Conservation (phyloP, 2,888 invertebrate species). For the Acanthoscelides obtectus region DNA sequence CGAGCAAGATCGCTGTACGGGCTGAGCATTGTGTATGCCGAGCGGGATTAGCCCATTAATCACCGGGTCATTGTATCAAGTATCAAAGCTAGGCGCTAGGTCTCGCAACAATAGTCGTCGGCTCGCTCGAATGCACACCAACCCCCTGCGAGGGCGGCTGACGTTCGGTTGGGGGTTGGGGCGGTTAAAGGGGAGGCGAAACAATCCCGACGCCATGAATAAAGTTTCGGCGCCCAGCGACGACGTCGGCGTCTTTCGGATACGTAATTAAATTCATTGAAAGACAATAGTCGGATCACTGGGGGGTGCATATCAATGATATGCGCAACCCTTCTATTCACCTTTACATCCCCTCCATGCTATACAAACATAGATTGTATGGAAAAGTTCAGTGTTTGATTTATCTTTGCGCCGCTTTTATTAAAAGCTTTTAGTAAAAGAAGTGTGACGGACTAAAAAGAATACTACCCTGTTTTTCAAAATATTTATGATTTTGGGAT, state of each 20-base stretch:
- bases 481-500: too few relatives aligned
- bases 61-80: constrained; percentile 52
- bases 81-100: constrained; percentile 48
- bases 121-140: constrained; percentile 42
- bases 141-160: constrained; percentile 24
- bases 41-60: constrained; percentile 51
- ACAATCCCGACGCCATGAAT: constrained; percentile 7
- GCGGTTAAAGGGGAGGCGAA: not conserved
- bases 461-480: too few relatives aligned
- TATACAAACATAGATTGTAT: not conserved
- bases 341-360: not conserved
- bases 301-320: not conserved
- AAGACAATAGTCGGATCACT: not conserved
- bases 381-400: too few relatives aligned
- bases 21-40: constrained; percentile 46
- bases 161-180: constrained; percentile 12
- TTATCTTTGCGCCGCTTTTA: too few relatives aligned
- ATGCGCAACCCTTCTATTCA: not conserved
- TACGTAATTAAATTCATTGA: not conserved
- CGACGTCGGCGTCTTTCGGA: constrained; percentile 1
- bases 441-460: too few relatives aligned
- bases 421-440: too few relatives aligned
- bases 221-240: constrained; percentile 7
- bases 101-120: constrained; percentile 45
- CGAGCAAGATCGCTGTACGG: constrained; percentile 42